phyloP scores from a whole-genome alignment of 1,140 invertebrate species.

The Sesamia nonagrioides region DNA sequence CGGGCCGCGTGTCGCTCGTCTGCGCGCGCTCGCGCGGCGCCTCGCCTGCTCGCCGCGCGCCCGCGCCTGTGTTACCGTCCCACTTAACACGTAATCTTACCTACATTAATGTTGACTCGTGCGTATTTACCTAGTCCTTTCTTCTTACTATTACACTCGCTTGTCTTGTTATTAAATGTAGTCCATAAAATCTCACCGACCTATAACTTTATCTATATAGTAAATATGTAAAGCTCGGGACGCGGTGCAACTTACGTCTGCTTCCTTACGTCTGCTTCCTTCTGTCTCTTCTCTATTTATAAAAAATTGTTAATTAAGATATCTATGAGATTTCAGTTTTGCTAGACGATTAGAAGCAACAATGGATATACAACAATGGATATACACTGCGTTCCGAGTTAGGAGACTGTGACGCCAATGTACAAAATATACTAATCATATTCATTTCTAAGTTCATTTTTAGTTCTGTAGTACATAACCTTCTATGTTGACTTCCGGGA shows the following conservation, averaged over 20 bases:
- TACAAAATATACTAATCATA: neutral
- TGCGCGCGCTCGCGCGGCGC: constrained; percentile 2
- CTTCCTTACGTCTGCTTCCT: neutral
- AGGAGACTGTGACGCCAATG: neutral
- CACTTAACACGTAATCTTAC: constrained; percentile 57
- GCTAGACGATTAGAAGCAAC: neutral
- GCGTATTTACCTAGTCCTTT: constrained; percentile 50
- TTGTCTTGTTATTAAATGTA: constrained; percentile 6
- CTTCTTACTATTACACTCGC: constrained; percentile 23
- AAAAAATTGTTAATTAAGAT: too few species aligned
- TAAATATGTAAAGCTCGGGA: constrained; percentile 1
- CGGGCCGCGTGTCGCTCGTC: neutral
- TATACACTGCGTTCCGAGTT: neutral
- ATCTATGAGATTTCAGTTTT: neutral
- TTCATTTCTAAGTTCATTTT: neutral
- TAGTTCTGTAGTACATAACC: neutral
- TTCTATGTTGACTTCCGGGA: neutral
- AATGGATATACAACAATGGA: neutral
- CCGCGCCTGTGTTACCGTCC: constrained; percentile 49
- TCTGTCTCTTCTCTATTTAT: neutral
- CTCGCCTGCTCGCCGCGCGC: constrained; percentile 25
- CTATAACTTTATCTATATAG: neutral
- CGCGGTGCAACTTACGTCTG: neutral
- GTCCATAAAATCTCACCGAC: neutral
- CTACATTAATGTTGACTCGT: constrained; percentile 66